Conservation (phyloP, 2,797 vertebrate genomes). For the Melanotaenia trifasciata region DNA sequence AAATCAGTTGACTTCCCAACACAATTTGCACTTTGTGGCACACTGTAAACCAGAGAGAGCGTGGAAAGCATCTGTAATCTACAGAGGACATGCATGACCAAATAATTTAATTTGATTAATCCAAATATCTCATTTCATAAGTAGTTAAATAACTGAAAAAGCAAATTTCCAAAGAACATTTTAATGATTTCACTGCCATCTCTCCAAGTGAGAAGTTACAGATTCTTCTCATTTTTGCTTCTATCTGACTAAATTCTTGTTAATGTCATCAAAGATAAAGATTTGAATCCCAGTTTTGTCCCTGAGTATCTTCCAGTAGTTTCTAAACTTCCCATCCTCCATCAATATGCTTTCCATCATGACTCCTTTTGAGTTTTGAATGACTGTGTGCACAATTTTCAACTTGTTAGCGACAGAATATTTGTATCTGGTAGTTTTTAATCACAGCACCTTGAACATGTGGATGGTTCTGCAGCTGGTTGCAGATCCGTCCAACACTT, state of each 20-base stretch:
- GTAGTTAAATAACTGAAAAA: constrained; percentile 28
- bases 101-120: constrained; percentile 32
- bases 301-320: constrained; percentile 9
- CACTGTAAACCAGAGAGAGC: constrained; percentile 25
- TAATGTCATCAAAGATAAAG: neutral
- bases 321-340: neutral
- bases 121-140: constrained; percentile 20
- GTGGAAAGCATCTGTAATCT: constrained; percentile 25
- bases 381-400: constrained; percentile 50
- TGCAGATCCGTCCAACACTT: constrained; percentile 70
- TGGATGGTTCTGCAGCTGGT: constrained; percentile 71
- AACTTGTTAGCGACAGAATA: constrained; percentile 42
- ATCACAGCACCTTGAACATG: constrained; percentile 73
- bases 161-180: constrained; percentile 69
- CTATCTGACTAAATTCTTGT: neutral
- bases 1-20: constrained; percentile 76
- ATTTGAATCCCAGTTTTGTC: constrained; percentile 3
- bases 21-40: constrained; percentile 78
- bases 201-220: constrained; percentile 21
- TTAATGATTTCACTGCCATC: constrained; percentile 65
- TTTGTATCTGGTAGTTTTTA: constrained; percentile 48
- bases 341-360: constrained; percentile 30
- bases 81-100: constrained; percentile 28
- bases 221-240: neutral
- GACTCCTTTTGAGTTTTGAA: constrained; percentile 42